Percentiles rank a stretch among this genome's conserved stretches.
These are phyloP conservation scores for Coleophora deauratella DNA, from an alignment of 2,888 invertebrate species.

Conservation along the genomic window DNA sequence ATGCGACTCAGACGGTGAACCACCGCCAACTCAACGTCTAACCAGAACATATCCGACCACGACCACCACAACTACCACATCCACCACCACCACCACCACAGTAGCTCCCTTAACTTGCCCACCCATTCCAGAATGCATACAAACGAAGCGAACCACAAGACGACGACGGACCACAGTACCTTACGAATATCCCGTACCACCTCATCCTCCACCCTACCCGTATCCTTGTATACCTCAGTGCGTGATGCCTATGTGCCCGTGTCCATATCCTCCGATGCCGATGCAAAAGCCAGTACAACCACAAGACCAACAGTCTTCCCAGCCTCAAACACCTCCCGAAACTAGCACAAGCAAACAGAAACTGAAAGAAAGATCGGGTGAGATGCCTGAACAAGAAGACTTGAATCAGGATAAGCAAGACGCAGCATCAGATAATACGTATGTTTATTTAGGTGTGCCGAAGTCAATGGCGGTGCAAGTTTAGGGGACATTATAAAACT, in stretches of 20 bases:
- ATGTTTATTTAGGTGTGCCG: too few relatives aligned
- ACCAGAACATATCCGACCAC: not conserved
- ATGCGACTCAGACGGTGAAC: conserved; percentile 15
- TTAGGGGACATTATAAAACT: too few relatives aligned
- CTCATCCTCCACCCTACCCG: not conserved
- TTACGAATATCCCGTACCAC: not conserved
- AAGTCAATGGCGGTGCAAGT: too few relatives aligned
- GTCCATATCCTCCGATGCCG: not conserved
- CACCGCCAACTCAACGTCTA: not conserved
- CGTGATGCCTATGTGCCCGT: not conserved
- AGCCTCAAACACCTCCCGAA: too few relatives aligned
- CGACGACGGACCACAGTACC: not conserved
- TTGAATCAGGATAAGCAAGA: too few relatives aligned
- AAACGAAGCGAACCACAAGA: not conserved
- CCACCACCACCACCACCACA: conserved; percentile 1
- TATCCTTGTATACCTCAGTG: not conserved
- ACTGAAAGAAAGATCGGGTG: too few relatives aligned
- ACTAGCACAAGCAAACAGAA: too few relatives aligned
- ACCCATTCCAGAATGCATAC: not conserved
- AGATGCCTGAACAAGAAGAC: too few relatives aligned
- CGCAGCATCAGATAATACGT: too few relatives aligned
- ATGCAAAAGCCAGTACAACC: conserved; percentile 8
- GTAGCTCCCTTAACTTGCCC: not conserved
- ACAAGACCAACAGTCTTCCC: conserved; percentile 3
- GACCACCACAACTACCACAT: conserved; percentile 9